Evolutionary conservation across 2,888 invertebrate species (phyloP), one percentile per base, ranked within the genome.

Genomic region (Scaptomyza parva): DNA sequence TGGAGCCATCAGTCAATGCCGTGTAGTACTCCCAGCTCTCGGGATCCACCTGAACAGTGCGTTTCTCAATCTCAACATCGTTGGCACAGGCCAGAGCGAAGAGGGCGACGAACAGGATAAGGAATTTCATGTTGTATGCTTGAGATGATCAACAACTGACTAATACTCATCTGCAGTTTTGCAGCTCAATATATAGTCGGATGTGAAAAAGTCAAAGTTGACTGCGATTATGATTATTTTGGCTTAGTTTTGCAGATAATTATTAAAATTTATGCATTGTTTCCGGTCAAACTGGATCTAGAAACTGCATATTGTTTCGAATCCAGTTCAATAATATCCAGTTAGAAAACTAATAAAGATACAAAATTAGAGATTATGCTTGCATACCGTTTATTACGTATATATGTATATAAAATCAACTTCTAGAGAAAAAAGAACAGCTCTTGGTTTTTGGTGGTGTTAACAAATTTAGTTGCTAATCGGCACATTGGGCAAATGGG

Each of bases 401-500:
- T 26, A 14, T 14, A 35, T 61, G 14, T 63, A 70, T 63, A 26
- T 22, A 20, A 40, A 45, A 12, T 78, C 70, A 78, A 81, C 62
- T 74, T 63, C 40, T 70, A 71, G 67, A 62, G 37, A 61, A 45
- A 68, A 70, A 8, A 82, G 85, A 83, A 83, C 83, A 83, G 87
- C 83, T 85, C 83, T 83, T 74, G 78, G 85, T 66, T 60, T 37
- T n/a, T 2, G 20, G 43, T n/a, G n/a, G n/a, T n/a, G n/a, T n/a
- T 37, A 52, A 39, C 24, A n/a, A 55, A 44, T 52, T 84, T 80
- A 80, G 63, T 75, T 60, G 60, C 53, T 18, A 37, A 76, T 63
- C 17, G 78, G 84, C 55, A 82, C 84, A 75, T 70, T 84, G 69
- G 82, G 82, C 81, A 82, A 53, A 70, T 86, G 82, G 9, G 91